phyloP scores from a whole-genome alignment of 2,113 vertebrate species.

The Hirundichthys speculiger region DNA sequence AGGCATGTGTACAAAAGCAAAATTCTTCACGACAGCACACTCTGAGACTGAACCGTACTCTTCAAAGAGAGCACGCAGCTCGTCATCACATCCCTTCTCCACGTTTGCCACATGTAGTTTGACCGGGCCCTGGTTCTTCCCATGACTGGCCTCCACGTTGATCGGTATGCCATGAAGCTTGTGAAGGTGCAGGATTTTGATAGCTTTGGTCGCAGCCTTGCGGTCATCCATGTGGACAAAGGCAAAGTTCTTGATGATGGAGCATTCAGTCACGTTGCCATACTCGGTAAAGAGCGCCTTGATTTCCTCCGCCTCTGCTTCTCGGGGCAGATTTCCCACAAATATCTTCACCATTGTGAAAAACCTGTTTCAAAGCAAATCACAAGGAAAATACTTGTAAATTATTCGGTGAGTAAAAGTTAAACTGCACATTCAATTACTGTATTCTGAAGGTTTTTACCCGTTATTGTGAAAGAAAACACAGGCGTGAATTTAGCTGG shows the following conservation, averaged over 20 bases:
- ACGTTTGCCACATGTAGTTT: conserved; percentile 84
- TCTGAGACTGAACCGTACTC: conserved; percentile 81
- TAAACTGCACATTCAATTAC: too few relatives aligned
- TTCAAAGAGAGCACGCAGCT: conserved; percentile 78
- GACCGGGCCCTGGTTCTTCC: conserved; percentile 80
- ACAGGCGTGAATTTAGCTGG: too few relatives aligned
- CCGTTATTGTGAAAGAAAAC: too few relatives aligned
- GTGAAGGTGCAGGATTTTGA: conserved; percentile 78
- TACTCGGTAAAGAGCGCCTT: conserved; percentile 78
- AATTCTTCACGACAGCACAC: conserved; percentile 85
- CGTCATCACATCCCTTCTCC: conserved; percentile 79
- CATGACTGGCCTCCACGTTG: conserved; percentile 83
- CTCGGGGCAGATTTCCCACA: conserved; percentile 81
- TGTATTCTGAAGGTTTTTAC: too few relatives aligned
- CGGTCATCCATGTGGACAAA: conserved; percentile 87
- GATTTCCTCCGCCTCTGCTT: conserved; percentile 80
- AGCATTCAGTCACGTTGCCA: conserved; percentile 81
- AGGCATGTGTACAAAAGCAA: conserved; percentile 85
- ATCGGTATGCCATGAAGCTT: conserved; percentile 81
- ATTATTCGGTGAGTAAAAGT: too few relatives aligned
- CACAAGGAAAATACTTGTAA: not conserved
- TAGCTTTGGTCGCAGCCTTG: conserved; percentile 82
- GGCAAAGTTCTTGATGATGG: conserved; percentile 85
- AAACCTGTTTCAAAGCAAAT: conserved; percentile 12
- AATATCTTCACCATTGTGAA: conserved; percentile 85